These are phyloP conservation scores for Steinernema khuongi DNA, from an alignment of 1,140 invertebrate genomes.

Conservation along the genomic window DNA sequence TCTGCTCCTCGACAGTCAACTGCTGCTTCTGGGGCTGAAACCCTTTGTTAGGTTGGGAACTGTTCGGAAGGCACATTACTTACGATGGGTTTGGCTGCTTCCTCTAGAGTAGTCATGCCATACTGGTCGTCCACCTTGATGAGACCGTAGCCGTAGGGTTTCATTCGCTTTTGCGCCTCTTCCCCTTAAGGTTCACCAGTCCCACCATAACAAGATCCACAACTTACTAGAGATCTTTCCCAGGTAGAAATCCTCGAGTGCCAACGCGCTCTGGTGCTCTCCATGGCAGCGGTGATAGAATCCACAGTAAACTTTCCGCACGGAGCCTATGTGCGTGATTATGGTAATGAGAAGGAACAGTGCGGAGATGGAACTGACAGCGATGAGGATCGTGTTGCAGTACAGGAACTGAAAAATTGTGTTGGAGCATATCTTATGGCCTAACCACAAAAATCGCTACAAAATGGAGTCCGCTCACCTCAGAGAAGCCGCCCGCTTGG, in stretches of 20 bases:
- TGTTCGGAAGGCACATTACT: too few species aligned
- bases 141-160: background rate
- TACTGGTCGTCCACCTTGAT: slow-evolving; percentile 8
- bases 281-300: background rate
- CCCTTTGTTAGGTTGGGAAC: too few species aligned
- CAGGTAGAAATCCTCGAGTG: background rate
- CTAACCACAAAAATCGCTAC: background rate
- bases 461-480: background rate
- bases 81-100: background rate
- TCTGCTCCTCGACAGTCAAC: background rate
- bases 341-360: background rate
- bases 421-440: too few species aligned
- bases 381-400: background rate
- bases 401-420: background rate
- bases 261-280: background rate
- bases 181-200: background rate
- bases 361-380: background rate
- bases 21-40: background rate
- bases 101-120: background rate
- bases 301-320: background rate
- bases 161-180: background rate
- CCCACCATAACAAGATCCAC: background rate
- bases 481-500: background rate
- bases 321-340: background rate
- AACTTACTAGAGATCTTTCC: background rate